Percentiles rank a stretch among this genome's conserved stretches.
Conservation (phyloP, 2,113 vertebrate species). For the Gavia stellata region DNA sequence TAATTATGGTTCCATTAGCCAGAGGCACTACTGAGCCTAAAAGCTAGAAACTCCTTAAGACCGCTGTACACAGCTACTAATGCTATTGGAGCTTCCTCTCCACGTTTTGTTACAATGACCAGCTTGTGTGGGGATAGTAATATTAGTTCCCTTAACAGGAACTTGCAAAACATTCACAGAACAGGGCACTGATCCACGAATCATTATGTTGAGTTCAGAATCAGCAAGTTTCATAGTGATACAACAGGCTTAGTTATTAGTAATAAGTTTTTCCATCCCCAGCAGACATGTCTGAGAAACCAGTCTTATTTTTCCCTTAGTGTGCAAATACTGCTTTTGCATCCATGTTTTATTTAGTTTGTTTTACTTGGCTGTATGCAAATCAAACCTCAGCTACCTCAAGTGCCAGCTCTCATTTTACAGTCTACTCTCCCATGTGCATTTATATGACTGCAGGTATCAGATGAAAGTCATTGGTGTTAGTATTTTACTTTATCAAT, state of each 20-base stretch:
- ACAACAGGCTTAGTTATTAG: not conserved
- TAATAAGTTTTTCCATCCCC: not conserved
- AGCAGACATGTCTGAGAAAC: not conserved
- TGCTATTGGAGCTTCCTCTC: not conserved
- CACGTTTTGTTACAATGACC: not conserved
- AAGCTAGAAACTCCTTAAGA: not conserved
- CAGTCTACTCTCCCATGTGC: not conserved
- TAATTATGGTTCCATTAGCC: not conserved
- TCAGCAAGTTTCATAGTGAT: not conserved
- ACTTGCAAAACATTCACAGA: not conserved
- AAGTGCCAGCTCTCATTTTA: not conserved
- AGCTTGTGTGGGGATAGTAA: not conserved
- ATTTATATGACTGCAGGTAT: not conserved
- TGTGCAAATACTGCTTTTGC: not conserved
- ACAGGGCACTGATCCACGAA: not conserved
- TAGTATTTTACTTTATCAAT: conserved; percentile 46
- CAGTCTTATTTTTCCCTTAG: not conserved
- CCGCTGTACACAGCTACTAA: not conserved
- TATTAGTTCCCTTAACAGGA: not conserved
- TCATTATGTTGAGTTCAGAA: not conserved
- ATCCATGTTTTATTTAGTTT: conserved; percentile 3
- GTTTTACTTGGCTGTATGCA: not conserved
- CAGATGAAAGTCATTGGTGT: not conserved
- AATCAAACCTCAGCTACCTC: not conserved
- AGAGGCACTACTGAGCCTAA: not conserved